Evolutionary conservation across 1,140 invertebrate species (phyloP), one percentile per base, ranked within the genome.

Genomic region (Archivesica marissinica): DNA sequence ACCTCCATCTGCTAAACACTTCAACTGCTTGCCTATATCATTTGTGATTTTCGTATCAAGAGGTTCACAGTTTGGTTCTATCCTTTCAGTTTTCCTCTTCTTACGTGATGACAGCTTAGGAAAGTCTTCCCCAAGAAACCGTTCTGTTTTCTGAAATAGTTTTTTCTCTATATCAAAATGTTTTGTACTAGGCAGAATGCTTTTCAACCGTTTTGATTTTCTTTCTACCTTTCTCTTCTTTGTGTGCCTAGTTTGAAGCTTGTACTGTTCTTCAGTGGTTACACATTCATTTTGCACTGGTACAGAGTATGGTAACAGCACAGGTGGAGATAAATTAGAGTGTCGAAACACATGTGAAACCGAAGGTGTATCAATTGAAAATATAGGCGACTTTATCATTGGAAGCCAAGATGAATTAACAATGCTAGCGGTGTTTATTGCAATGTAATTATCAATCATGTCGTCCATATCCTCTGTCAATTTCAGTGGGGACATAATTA

Each of bases 111-210:
- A 59, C 23, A 28, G 25, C 2, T 59, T 59, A 9, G 4, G 54
- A 59, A 59, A 59, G 25, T 59, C 54, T 59, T 28, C 25, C 15
- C 54, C 54, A 59, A 59, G 54, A 59, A 59, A 59, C 23, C 9
- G 25, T 59, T 59, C 25, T 59, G 54, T 28, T 28, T 23, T 59
- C 9, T 9, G 23, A 59, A 59, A 59, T 59, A 59, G 33, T 23
- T 23, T 28, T 28, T 59, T 59, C 15, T 59, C 54, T 28, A 6
- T 59, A 3, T 59, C 54, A 59, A 6, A 59, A 11, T 59, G 54
- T 59, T 28, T 59, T 59, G 54, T 9, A n/a, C n/a, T n/a, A 28
- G 54, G 54, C 2, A 59, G 54, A 28, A 59, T 59, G 25, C 54
- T n/a, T 20, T 17, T 28, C n/a, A 59, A 15, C n/a, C 1, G 9